phyloP scores from a whole-genome alignment of 2,113 vertebrate genomes.

The Trogon surrucura region DNA sequence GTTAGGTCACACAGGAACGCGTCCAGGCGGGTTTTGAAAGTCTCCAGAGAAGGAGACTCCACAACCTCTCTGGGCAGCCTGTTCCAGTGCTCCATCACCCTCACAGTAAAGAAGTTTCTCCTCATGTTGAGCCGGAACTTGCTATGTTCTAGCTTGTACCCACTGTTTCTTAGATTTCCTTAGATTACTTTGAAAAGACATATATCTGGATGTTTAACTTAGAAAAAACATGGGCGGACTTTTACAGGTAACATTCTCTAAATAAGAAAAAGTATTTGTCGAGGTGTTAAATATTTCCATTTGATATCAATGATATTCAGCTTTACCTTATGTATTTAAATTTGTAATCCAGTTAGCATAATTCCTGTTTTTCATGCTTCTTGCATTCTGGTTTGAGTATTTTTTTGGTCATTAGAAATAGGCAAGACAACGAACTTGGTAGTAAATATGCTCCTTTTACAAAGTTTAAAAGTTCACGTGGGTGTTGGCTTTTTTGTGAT shows the following conservation, averaged over 20 bases:
- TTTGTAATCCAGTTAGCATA: neutral
- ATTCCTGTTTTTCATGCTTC: neutral
- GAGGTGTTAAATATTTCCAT: neutral
- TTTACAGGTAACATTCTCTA: neutral
- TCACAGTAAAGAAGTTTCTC: too few relatives aligned
- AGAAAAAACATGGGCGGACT: neutral
- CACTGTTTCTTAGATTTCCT: too few relatives aligned
- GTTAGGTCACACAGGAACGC: too few relatives aligned
- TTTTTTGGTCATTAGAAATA: neutral
- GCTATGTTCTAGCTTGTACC: too few relatives aligned
- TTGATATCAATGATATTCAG: neutral
- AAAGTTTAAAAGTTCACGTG: constrained; percentile 43
- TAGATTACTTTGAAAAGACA: neutral
- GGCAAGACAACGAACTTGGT: neutral
- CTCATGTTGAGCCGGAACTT: too few relatives aligned
- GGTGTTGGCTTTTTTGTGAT: neutral
- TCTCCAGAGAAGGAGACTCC: too few relatives aligned
- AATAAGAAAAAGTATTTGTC: neutral
- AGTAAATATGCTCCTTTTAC: neutral
- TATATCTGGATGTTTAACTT: neutral
- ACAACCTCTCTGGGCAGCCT: too few relatives aligned
- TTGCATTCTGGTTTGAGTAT: neutral
- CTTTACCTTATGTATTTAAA: neutral
- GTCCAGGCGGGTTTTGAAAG: too few relatives aligned
- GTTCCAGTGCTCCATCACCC: too few relatives aligned